These are phyloP conservation scores for Drosophila pseudoananassae DNA, from an alignment of 1,140 invertebrate species.

Conservation along the genomic window DNA sequence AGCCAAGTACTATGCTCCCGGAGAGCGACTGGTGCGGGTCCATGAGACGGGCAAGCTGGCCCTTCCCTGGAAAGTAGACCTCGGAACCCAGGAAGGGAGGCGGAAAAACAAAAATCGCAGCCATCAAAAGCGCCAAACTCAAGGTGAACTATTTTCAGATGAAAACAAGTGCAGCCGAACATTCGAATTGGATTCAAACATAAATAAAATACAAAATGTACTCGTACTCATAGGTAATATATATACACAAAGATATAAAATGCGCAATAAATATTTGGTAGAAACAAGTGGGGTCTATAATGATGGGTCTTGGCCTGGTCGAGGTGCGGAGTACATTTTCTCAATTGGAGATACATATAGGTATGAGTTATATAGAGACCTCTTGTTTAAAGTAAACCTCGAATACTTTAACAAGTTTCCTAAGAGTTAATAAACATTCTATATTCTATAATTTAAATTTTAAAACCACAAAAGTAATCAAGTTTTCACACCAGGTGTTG, in stretches of 20 bases:
- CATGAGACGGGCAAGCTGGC: conserved; percentile 77
- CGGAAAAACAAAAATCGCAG: not conserved
- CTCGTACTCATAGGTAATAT: conserved; percentile 40
- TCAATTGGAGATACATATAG: too few relatives aligned
- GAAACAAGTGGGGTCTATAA: conserved; percentile 7
- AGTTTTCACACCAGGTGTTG: conserved; percentile 25
- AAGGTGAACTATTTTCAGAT: conserved; percentile 75
- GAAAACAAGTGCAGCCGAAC: conserved; percentile 43
- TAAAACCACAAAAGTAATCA: not conserved
- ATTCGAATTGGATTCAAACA: conserved; percentile 61
- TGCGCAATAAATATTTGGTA: conserved; percentile 71
- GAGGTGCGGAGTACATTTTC: not conserved
- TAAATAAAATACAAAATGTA: conserved; percentile 45
- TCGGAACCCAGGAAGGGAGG: not conserved
- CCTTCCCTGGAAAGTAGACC: conserved; percentile 75
- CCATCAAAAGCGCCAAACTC: conserved; percentile 28
- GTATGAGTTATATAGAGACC: too few relatives aligned
- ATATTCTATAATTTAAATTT: too few relatives aligned
- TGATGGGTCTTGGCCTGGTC: not conserved
- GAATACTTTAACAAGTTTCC: too few relatives aligned
- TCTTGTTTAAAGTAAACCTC: too few relatives aligned
- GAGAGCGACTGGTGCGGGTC: conserved; percentile 65
- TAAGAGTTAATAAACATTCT: not conserved
- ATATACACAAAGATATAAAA: conserved; percentile 42
- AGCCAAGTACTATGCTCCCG: conserved; percentile 68